Base-by-base conservation (phyloP, 2,888 invertebrate genomes). In the Nemoura dubitans region DNA sequence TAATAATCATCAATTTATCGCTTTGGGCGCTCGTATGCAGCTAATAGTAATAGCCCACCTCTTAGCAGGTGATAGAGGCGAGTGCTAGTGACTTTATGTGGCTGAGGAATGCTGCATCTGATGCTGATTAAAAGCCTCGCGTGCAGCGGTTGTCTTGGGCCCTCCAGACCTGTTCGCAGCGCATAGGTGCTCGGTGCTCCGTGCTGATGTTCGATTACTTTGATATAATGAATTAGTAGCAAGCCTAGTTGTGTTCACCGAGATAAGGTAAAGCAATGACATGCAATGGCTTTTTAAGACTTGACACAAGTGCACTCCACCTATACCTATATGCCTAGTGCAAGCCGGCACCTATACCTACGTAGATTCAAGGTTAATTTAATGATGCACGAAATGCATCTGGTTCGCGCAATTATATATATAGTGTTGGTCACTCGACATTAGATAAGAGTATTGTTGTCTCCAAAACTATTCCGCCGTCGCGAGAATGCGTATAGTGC, bases 191-290 rank as follows among this genome's bases (percentile, higher is more conserved):
- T 78, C 28, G 78, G 26, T 26, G 78, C 27, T 78, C 10, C n/a
- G n/a, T n/a, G 78, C 26, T 27, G 78, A 28, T 78, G 78, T 59
- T 59, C 59, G 59, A 78, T 78, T 78, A 27, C 78, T 78, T 78
- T 27, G 27, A 27, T 78, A 78, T 78, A 78, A 78, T 78, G 28
- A 28, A 78, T 78, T 28, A 78, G 78, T 26, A 78, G 26, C 78
- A 78, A 78, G 78, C 27, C 28, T 78, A 78, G 26, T 28, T 27
- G 81, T 81, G 81, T 81, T 81, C 81, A 81, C 28, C n/a, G 81
- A 28, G 81, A 81, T 81, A 81, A 81, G 81, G 28, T 81, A 27
- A 29, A 28, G 81, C 81, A 81, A 29, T 81, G 81, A 81, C 81
- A 81, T 81, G 81, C 81, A 30, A 81, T 27, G 27, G 28, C 27